Percentiles rank a stretch among this genome's conserved stretches.
Evolutionary conservation across 37 sponge, comb jelly and placozoan species (phyloP).

Genomic region (Axinella damicornis): DNA sequence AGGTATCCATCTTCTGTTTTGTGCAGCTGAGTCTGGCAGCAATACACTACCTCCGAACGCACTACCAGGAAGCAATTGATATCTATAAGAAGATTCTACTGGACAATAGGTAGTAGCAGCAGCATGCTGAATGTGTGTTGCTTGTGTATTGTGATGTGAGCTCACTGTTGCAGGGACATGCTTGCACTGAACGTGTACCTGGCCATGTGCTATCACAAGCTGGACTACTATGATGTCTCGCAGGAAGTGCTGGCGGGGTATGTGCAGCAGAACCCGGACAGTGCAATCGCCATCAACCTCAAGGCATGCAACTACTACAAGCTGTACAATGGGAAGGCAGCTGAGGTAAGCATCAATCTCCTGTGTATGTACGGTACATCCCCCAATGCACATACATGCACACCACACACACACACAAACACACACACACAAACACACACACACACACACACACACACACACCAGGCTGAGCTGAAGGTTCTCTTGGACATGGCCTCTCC

Average conservation of each 20-base stretch:
- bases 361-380: not conserved
- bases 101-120: conserved; percentile 93
- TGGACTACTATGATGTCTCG: conserved; percentile 99
- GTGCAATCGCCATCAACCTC: conserved; percentile 93
- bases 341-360: conserved; percentile 72
- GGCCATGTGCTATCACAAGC: conserved; percentile 99
- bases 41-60: conserved; percentile 97
- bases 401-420: too few relatives aligned
- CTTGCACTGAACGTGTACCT: conserved; percentile 98
- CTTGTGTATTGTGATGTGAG: not conserved
- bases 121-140: not conserved
- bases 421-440: too few relatives aligned
- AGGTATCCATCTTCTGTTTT: too few relatives aligned
- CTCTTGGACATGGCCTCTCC: conserved; percentile 86
- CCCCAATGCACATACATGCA: not conserved
- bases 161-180: conserved; percentile 78
- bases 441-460: too few relatives aligned
- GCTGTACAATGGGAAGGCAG: conserved; percentile 99
- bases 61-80: conserved; percentile 99
- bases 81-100: conserved; percentile 95
- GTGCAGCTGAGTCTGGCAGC: conserved; percentile 94
- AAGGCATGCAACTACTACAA: conserved; percentile 98
- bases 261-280: conserved; percentile 91
- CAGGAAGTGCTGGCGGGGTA: conserved; percentile 98
- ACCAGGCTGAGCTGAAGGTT: conserved; percentile 94